A percentile compares a stretch with the other conserved stretches of the same genome.
Evolutionary conservation across 2,888 invertebrate species (phyloP).

Genomic region (Volucella bombylans): DNA sequence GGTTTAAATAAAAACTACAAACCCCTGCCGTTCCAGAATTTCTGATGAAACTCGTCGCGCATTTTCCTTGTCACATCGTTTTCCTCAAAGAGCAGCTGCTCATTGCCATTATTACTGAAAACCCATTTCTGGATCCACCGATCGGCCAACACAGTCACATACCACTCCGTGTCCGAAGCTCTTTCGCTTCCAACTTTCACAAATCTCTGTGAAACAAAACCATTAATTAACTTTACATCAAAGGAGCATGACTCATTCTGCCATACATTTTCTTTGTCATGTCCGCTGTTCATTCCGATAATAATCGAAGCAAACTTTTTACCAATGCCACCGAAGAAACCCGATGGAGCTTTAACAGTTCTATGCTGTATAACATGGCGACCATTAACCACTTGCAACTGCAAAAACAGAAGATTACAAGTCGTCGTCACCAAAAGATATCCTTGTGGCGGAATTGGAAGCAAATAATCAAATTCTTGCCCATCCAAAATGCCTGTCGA

Average conservation of each 20-base stretch:
- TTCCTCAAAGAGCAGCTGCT: slow-evolving; percentile 88
- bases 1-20: neutral
- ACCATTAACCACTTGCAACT: slow-evolving; percentile 86
- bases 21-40: slow-evolving; percentile 86
- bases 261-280: slow-evolving; percentile 81
- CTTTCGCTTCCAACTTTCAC: slow-evolving; percentile 86
- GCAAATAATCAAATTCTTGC: slow-evolving; percentile 91
- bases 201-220: slow-evolving; percentile 82
- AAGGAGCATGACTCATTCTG: neutral
- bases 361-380: slow-evolving; percentile 87
- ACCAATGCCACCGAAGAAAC: slow-evolving; percentile 94
- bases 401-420: slow-evolving; percentile 90
- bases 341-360: slow-evolving; percentile 88
- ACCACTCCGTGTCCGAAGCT: slow-evolving; percentile 82
- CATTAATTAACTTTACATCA: neutral
- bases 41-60: slow-evolving; percentile 87
- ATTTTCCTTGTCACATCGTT: slow-evolving; percentile 88
- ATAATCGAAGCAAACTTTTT: slow-evolving; percentile 84
- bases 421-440: slow-evolving; percentile 95
- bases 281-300: slow-evolving; percentile 80
- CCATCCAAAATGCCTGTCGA: slow-evolving; percentile 93
- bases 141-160: slow-evolving; percentile 89
- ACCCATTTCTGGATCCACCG: slow-evolving; percentile 93
- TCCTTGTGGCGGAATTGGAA: slow-evolving; percentile 87
- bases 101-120: slow-evolving; percentile 85